A percentile compares a stretch with the other conserved stretches of the same genome.
These are phyloP conservation scores for Spongilla lacustris DNA, from an alignment of 37 sponge, comb jelly and placozoan species.

Conservation along the genomic window DNA sequence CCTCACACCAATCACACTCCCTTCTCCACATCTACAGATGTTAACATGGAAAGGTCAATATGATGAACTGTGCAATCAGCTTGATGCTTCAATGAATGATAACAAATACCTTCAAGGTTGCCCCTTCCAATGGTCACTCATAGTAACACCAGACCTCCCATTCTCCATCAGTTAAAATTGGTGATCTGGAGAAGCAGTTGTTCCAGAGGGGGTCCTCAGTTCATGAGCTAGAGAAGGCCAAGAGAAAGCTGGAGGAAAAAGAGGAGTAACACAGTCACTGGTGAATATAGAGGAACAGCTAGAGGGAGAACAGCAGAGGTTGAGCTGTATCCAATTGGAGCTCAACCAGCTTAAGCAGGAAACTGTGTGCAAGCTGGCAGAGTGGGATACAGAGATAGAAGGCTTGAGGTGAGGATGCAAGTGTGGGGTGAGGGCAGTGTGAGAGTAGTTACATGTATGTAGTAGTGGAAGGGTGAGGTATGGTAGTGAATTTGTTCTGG, in stretches of 20 bases:
- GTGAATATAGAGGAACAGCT: constrained; percentile 85
- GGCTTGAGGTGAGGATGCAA: constrained; percentile 35
- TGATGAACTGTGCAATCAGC: constrained; percentile 66
- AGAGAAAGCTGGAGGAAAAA: constrained; percentile 82
- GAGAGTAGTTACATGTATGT: too few relatives aligned
- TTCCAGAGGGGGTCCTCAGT: constrained; percentile 82
- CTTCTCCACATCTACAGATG: constrained; percentile 32
- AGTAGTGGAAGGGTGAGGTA: too few relatives aligned
- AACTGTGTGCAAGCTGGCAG: constrained; percentile 79
- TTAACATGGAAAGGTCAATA: constrained; percentile 73
- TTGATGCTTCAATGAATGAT: constrained; percentile 66
- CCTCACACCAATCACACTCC: not conserved
- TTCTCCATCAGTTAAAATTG: constrained; percentile 62
- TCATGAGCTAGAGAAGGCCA: constrained; percentile 88
- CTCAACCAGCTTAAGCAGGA: constrained; percentile 87
- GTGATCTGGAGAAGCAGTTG: constrained; percentile 87
- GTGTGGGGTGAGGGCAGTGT: too few relatives aligned
- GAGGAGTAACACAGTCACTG: constrained; percentile 73
- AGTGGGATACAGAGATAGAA: constrained; percentile 94
- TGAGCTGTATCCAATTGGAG: constrained; percentile 89
- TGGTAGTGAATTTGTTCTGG: too few relatives aligned
- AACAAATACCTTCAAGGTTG: constrained; percentile 75
- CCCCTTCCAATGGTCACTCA: not conserved
- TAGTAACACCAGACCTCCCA: not conserved
- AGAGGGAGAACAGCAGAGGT: constrained; percentile 70